Evolutionary conservation across 1,140 invertebrate species (phyloP), one percentile per base, ranked within the genome.

Genomic region (Hypsibius dujardini): DNA sequence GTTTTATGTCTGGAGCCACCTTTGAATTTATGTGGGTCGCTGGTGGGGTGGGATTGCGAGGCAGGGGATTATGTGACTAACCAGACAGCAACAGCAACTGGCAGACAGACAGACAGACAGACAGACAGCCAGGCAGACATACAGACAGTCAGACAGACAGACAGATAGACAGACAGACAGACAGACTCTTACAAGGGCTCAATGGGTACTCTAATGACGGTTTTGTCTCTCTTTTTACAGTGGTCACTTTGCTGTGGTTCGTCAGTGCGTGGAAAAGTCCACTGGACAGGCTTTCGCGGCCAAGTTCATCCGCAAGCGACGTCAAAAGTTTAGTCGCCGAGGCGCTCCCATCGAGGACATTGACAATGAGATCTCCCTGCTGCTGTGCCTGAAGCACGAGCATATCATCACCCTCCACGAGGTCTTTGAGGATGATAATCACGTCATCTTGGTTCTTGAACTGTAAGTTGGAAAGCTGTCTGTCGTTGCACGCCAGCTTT

Each of bases 171-270:
- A 28, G 28, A 28, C 28, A 28, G 28, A 28, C 28, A 28, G 1
- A 74, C 46, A 40, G 47, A 60, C 59, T 73, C 70, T 47, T 42
- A 56, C 46, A 73, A 73, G 15, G 40, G 28, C 47, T 56, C 62
- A 1, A 47, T 46, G 7, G 70, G 47, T 12, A 73, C 71, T 56
- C 72, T 74, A n/a, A 59, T 74, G 15, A 46, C 42, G 47, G 74
- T 47, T 45, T 74, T 59, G 45, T 50, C 72, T 73, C 74, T 74
- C 72, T 73, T 74, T 72, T 77, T 77, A 46, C 73, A 83, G 81
- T 77, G 83, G 83, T 47, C 82, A 84, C 75, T 85, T 84, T 78
- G 84, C 83, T 1, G 79, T 82, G 60, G 83, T 84, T 45, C 78
- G 78, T 59, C 76, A 79, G 73, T 82, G 81, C 70, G 75, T 74